Base-by-base conservation (phyloP, 2,888 invertebrate species). In the Adela reaumurella region DNA sequence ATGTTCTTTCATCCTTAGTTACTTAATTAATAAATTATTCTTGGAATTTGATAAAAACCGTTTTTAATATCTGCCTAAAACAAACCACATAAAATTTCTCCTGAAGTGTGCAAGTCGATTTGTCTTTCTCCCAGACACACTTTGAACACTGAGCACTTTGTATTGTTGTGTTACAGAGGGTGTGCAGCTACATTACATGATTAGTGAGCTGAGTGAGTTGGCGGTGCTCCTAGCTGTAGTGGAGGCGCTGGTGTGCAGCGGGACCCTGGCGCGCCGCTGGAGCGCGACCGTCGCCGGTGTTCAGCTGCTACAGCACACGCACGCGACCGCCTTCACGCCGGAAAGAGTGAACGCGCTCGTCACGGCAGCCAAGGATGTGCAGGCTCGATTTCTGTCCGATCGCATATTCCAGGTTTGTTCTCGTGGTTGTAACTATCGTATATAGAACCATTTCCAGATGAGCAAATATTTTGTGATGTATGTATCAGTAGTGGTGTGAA, bases 151-250 rank as follows among this genome's bases (percentile, higher is more conserved):
- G n/a, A n/a, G n/a, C n/a, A n/a, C n/a, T n/a, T n/a, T n/a, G n/a
- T n/a, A n/a, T n/a, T n/a, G n/a, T n/a, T n/a, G n/a, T 24, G 24
- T 67, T 70, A 49, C 63, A 79, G 79, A 67, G 68, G 74, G 74
- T 6, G 67, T 78, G 50, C 76, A 78, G 56, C 60, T 78, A 48
- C 74, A 77, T 59, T 80, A 68, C 55, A 63, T 78, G 24, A 71
- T 78, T 42, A 81, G 80, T 62, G 81, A 83, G 51, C 80, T 89
- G 56, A 81, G 85, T n/a, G 85, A 87, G 59, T 62, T 89, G 19
- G 81, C 89, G 55, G 73, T 85, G n/a, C 73, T 86, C 49, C 65
- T 89, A 17, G 68, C 88, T 18, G 78, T 83, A 14, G 70, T 94
- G 50, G 94, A 94, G n/a, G 35, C 14, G 11, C 14, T 11, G 35